Conservation (phyloP, 2,113 vertebrate genomes). For the Cyanoderma ruficeps region DNA sequence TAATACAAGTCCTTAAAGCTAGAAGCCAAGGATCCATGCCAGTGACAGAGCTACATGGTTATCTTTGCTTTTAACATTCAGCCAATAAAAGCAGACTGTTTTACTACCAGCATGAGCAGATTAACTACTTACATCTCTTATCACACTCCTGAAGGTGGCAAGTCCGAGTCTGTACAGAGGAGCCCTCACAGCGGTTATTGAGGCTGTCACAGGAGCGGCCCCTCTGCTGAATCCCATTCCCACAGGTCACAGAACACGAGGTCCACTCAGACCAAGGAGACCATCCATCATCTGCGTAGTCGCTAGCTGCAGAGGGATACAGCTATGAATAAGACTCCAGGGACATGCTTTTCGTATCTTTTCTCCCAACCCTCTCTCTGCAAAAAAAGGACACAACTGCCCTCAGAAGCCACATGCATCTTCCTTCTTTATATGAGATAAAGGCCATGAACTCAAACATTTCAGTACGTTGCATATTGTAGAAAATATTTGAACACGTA, state of each 20-base stretch:
- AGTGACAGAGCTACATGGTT: neutral
- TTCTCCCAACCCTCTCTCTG: neutral
- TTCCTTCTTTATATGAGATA: neutral
- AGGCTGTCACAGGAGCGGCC: conserved; percentile 97
- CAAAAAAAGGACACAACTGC: neutral
- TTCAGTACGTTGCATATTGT: neutral
- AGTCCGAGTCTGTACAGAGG: conserved; percentile 96
- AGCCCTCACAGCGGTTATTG: conserved; percentile 94
- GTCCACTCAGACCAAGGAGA: conserved; percentile 99
- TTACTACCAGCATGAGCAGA: neutral
- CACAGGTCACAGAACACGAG: conserved; percentile 92
- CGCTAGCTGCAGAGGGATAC: conserved; percentile 73
- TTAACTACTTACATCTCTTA: conserved; percentile 90
- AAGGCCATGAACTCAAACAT: neutral
- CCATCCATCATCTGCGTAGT: conserved; percentile 89
- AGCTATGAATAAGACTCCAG: neutral
- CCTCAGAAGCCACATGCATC: neutral
- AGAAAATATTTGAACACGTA: neutral
- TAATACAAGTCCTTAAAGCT: neutral
- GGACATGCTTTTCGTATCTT: neutral
- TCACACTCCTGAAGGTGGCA: conserved; percentile 96
- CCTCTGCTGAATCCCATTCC: conserved; percentile 94
- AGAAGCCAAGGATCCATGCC: neutral
- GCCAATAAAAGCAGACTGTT: neutral
- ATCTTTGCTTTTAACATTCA: neutral